Evolutionary conservation across 2,113 vertebrate genomes (phyloP), one percentile per base, ranked within the genome.

Genomic region (Todiramphus saurophagus): DNA sequence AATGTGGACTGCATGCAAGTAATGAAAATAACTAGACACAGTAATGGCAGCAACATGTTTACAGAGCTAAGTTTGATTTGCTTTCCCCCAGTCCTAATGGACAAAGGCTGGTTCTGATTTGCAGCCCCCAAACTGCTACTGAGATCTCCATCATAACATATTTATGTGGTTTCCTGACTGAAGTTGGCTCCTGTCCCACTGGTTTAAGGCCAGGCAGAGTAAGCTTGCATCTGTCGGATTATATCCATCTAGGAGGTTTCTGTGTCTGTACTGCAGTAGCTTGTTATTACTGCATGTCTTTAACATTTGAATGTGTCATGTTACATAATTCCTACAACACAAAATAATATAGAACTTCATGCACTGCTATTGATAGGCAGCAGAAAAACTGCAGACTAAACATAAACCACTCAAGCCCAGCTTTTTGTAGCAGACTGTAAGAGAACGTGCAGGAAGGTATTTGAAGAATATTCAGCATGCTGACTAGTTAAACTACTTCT

Each of bases 401-500:
- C 82, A 91, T 64, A 83, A 91, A 79, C 75, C 62, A 66, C 60
- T 77, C 82, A 88, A 79, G 33, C 16, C 66, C 50, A n/a, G 46
- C 90, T 95, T 95, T 90, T 83, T 94, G 84, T 66, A 84, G 62
- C 27, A 84, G 81, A 70, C 50, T 88, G 60, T 35, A 73, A 56
- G 55, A 84, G 79, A 93, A 92, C 28, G 63, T 90, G 79, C 28
- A 93, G 91, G 39, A 78, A 92, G 68, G 55, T 76, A 88, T 92
- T 83, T 12, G 6, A 97, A 93, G 63, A 92, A 85, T 88, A 96
- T 77, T 78, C 92, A 91, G 81, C 30, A 41, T 90, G 96, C 94
- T 97, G 88, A 95, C 33, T 90, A 96, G 92, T 97, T 95, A 96
- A 90, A 96, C 93, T 93, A 94, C 89, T 96, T 97, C 89, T 91